A percentile compares a stretch with the other conserved stretches of the same genome.
These are phyloP conservation scores for Brachyopa scutellaris DNA, from an alignment of 2,888 invertebrate genomes.

Conservation along the genomic window DNA sequence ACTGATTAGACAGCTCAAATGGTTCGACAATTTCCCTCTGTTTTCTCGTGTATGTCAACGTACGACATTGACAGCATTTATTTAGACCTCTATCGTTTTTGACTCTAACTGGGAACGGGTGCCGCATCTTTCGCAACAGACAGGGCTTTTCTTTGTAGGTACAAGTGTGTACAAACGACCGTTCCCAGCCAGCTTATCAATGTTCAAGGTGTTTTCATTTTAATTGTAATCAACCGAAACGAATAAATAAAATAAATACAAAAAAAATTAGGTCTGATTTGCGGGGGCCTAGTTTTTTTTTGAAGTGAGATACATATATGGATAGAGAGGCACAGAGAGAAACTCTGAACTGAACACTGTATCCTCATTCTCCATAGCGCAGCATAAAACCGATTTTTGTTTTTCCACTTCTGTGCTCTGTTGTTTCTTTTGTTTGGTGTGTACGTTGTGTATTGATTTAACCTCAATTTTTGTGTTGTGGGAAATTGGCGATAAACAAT, in stretches of 20 bases:
- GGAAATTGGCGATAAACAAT: conserved; percentile 59
- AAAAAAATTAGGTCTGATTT: conserved; percentile 42
- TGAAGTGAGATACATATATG: not conserved
- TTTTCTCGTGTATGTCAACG: conserved; percentile 61
- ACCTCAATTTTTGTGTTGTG: conserved; percentile 61
- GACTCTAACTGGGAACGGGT: no score
- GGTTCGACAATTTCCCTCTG: not conserved
- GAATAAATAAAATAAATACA: conserved; percentile 24
- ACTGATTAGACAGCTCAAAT: not conserved
- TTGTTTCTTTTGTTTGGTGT: conserved; percentile 59
- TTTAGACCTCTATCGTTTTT: not conserved
- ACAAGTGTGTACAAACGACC: not conserved
- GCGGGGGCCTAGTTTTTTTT: conserved; percentile 46
- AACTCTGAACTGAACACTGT: conserved; percentile 11
- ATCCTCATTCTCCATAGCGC: conserved; percentile 35
- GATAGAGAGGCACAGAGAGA: conserved; percentile 15
- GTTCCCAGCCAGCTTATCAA: conserved; percentile 53
- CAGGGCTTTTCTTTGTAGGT: conserved; percentile 7
- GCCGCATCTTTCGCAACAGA: not conserved
- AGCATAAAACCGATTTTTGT: conserved; percentile 48
- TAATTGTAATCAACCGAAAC: conserved; percentile 53
- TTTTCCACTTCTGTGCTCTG: conserved; percentile 39
- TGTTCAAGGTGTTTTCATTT: conserved; percentile 53
- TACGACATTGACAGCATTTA: conserved; percentile 47
- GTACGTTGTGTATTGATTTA: conserved; percentile 52